Evolutionary conservation across 2,888 invertebrate genomes (phyloP).

Genomic region (Xanthorhoe designata): DNA sequence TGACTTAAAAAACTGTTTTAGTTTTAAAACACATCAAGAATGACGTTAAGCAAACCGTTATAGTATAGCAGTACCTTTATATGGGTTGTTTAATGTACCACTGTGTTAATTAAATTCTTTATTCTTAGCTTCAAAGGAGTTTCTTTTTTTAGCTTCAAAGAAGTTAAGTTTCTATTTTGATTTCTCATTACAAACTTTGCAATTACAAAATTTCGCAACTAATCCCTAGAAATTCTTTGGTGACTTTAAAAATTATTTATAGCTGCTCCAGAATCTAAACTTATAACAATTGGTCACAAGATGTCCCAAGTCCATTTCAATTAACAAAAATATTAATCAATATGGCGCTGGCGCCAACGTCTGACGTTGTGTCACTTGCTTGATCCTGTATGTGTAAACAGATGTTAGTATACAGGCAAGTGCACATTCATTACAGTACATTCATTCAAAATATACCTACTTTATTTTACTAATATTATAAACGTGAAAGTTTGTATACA

Average conservation of each 20-base stretch:
- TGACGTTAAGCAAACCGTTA: too few relatives aligned
- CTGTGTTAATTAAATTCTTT: too few relatives aligned
- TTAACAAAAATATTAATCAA: conserved; percentile 79
- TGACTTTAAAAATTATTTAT: conserved; percentile 64
- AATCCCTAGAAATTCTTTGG: conserved; percentile 43
- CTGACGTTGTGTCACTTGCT: conserved; percentile 42
- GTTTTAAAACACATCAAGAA: too few relatives aligned
- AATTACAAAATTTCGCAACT: conserved; percentile 19
- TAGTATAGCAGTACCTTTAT: too few relatives aligned
- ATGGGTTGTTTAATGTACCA: too few relatives aligned
- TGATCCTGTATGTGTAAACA: conserved; percentile 7
- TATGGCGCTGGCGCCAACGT: conserved; percentile 66
- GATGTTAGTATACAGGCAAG: background rate
- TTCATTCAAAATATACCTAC: background rate
- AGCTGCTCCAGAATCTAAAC: conserved; percentile 70
- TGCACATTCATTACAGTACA: too few relatives aligned
- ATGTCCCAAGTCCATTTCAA: conserved; percentile 69
- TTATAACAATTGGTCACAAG: conserved; percentile 69
- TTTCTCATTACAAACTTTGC: background rate
- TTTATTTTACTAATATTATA: too few relatives aligned
- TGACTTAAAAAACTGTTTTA: too few relatives aligned
- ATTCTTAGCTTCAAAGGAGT: too few relatives aligned
- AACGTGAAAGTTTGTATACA: too few relatives aligned
- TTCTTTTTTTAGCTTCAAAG: background rate
- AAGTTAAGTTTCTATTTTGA: background rate